Conservation (phyloP, 2,113 vertebrate species). For the Odontophorus gujanensis region DNA sequence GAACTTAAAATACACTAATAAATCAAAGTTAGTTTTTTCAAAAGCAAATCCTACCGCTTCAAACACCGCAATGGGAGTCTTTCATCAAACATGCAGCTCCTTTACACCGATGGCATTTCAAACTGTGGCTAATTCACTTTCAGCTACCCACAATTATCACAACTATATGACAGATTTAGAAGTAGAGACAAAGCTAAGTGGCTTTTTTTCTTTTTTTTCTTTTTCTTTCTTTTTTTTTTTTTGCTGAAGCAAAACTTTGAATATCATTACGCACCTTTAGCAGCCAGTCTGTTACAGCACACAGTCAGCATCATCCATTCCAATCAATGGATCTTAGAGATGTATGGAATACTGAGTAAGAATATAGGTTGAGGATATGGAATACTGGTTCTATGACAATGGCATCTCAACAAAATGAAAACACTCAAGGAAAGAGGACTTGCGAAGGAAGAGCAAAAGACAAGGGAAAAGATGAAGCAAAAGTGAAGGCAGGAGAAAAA, state of each 20-base stretch:
- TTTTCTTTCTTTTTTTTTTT: too few relatives aligned
- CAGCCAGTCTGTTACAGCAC: background rate
- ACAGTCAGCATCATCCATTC: background rate
- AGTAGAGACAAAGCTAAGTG: background rate
- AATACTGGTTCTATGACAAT: background rate
- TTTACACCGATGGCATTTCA: background rate
- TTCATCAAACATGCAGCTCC: background rate
- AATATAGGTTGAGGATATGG: background rate
- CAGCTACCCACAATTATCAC: background rate
- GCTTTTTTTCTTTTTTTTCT: background rate
- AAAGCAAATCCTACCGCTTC: background rate
- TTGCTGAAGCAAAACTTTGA: background rate
- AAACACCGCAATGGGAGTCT: background rate
- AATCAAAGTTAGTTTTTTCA: background rate
- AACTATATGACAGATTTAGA: background rate
- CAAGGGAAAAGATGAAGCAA: background rate
- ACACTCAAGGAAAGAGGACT: background rate
- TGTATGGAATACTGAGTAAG: background rate
- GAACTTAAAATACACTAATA: background rate
- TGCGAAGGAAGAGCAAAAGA: background rate
- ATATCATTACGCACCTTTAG: background rate
- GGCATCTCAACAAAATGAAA: fast-evolving
- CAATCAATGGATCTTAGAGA: background rate
- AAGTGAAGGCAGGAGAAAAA: background rate
- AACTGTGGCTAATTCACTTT: background rate